Conservation (phyloP, 2,113 vertebrate species). For the Atractosteus spatula region DNA sequence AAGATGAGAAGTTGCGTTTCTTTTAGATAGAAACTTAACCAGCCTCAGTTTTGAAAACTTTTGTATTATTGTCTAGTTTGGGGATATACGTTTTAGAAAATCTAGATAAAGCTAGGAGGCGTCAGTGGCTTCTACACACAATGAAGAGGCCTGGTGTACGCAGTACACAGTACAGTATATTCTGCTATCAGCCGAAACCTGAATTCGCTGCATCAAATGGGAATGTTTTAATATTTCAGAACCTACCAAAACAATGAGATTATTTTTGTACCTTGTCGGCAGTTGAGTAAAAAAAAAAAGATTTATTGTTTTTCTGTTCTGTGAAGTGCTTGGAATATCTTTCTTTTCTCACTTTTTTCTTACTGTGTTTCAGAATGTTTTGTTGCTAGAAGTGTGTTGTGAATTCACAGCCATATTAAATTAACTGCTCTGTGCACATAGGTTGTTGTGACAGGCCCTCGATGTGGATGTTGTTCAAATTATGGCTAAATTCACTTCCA, state of each 20-base stretch:
- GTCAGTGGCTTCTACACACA: not conserved
- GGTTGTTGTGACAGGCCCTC: not conserved
- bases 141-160: not conserved
- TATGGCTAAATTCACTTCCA: too few relatives aligned
- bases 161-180: not conserved
- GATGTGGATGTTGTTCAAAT: too few relatives aligned
- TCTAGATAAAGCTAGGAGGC: not conserved
- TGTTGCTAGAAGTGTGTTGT: not conserved
- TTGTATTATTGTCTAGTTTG: too few relatives aligned
- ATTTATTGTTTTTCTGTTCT: not conserved
- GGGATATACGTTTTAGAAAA: not conserved
- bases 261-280: slow-evolving; percentile 1
- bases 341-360: not conserved
- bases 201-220: not conserved
- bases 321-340: not conserved
- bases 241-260: not conserved
- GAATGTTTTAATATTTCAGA: not conserved
- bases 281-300: not conserved
- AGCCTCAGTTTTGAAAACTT: not conserved
- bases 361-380: slow-evolving; percentile 3
- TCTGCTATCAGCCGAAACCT: not conserved
- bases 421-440: not conserved
- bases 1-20: too few relatives aligned
- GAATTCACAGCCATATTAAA: slow-evolving; percentile 9
- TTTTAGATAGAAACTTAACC: too few relatives aligned